Evolutionary conservation across 2,888 invertebrate genomes (phyloP).

Genomic region (Dorcus parallelipipedus): DNA sequence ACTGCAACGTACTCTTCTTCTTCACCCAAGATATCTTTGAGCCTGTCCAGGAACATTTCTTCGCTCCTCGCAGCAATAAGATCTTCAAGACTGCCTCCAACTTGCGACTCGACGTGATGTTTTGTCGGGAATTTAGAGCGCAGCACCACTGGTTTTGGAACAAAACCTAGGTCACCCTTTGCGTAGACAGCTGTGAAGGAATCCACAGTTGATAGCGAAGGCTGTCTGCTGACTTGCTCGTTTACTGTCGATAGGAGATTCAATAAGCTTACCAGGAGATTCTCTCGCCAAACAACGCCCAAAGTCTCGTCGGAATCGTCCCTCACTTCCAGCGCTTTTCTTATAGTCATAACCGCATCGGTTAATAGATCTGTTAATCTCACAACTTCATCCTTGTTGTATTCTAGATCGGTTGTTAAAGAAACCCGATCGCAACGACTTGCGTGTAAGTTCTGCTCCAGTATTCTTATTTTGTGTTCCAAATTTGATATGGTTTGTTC

Average conservation of each 20-base stretch:
- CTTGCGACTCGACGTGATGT: constrained; percentile 35
- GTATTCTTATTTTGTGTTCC: constrained; percentile 33
- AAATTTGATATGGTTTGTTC: constrained; percentile 25
- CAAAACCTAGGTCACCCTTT: constrained; percentile 65
- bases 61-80: constrained; percentile 18
- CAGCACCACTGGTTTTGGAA: constrained; percentile 52
- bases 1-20: constrained; percentile 34
- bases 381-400: constrained; percentile 52
- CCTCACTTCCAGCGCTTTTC: constrained; percentile 55
- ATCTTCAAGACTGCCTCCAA: constrained; percentile 35
- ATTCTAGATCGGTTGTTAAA: constrained; percentile 49
- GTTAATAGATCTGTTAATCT: constrained; percentile 58
- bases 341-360: constrained; percentile 60
- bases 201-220: constrained; percentile 49
- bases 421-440: constrained; percentile 51
- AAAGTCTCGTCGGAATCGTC: constrained; percentile 46
- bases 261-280: constrained; percentile 50
- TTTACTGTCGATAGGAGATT: constrained; percentile 41
- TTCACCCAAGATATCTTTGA: constrained; percentile 21
- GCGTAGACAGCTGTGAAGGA: constrained; percentile 53
- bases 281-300: constrained; percentile 53
- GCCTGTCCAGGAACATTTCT: not conserved
- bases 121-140: constrained; percentile 36
- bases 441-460: constrained; percentile 58
- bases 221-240: constrained; percentile 42